Evolutionary conservation across 2,888 invertebrate genomes (phyloP), one percentile per base, ranked within the genome.

Genomic region (Drosophila demipolita): DNA sequence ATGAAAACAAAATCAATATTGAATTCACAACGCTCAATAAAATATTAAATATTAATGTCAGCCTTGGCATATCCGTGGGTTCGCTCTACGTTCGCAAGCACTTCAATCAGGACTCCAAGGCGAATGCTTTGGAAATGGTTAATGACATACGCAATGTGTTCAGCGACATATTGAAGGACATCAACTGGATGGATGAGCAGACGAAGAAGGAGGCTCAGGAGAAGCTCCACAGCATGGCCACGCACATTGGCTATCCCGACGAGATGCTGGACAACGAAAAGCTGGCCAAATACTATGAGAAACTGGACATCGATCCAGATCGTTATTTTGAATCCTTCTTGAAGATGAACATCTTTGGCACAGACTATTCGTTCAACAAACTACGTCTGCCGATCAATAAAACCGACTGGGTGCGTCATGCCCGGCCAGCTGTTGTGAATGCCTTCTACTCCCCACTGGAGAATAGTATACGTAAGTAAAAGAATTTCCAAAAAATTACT

Each of bases 181-280:
- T 98, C 17, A 96, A 96, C 53, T 99, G 99, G 99, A 99, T 99
- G 99, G 98, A 99, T 91, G 95, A 95, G 0, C 93, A 94, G 77
- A 99, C 99, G 0, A 95, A 96, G 55, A 93, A 94, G 77, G 95
- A 95, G 65, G 98, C 97, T 0, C 92, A 97, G 71, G 95, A 96
- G 70, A 98, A 98, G 91, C 96, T 97, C 0, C 95, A 95, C 66
- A 94, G 96, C 0, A 98, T 99, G 96, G 94, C 96, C 2, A 96
- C 97, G 0, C 97, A 98, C 92, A 98, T 99, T 90, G 98, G 98
- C 0, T 98, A 98, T 93, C 98, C 98, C 0, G 96, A 96, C 85
- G 98, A 98, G 92, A 95, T 98, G 90, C 94, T 98, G 58, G 96
- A 98, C 86, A 95, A 98, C 83, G 94, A 94, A 3, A 97, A 97